phyloP scores from a whole-genome alignment of 2,113 vertebrate genomes.

The Aphyosemion australe region DNA sequence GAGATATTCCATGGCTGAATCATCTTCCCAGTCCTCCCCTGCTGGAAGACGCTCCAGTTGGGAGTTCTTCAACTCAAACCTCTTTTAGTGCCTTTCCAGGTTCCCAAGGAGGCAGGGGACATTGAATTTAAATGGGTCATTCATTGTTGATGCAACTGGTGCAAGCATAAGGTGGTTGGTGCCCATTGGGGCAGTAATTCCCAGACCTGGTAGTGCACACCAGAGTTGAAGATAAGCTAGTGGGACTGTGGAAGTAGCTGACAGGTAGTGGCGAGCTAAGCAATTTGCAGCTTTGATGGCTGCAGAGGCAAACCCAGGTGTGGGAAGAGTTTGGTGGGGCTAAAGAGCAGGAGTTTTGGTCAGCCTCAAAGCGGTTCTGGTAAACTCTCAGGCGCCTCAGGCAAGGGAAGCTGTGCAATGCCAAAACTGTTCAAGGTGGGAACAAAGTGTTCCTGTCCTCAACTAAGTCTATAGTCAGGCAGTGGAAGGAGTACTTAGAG shows the following conservation, averaged over 20 bases:
- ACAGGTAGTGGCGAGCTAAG: background rate
- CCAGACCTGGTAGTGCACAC: background rate
- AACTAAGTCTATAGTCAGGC: too few relatives aligned
- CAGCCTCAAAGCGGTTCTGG: too few relatives aligned
- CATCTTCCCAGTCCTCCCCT: too few relatives aligned
- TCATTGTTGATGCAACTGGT: background rate
- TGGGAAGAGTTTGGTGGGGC: too few relatives aligned
- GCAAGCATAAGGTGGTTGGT: background rate
- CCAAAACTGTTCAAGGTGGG: too few relatives aligned
- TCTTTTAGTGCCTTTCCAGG: background rate
- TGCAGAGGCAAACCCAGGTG: background rate
- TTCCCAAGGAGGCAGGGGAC: background rate
- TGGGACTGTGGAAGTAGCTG: background rate
- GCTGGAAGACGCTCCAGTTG: background rate
- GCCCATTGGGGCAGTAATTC: too few relatives aligned
- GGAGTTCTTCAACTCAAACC: background rate
- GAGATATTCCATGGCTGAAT: too few relatives aligned
- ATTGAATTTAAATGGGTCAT: background rate
- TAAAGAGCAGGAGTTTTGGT: too few relatives aligned
- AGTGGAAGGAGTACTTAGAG: too few relatives aligned
- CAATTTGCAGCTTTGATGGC: background rate
- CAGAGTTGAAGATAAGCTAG: background rate
- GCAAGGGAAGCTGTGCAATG: too few relatives aligned
- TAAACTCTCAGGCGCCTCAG: too few relatives aligned
- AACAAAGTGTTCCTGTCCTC: too few relatives aligned